These are phyloP conservation scores for Chaetorhynchus papuensis DNA, from an alignment of 2,113 vertebrate species.

Conservation along the genomic window DNA sequence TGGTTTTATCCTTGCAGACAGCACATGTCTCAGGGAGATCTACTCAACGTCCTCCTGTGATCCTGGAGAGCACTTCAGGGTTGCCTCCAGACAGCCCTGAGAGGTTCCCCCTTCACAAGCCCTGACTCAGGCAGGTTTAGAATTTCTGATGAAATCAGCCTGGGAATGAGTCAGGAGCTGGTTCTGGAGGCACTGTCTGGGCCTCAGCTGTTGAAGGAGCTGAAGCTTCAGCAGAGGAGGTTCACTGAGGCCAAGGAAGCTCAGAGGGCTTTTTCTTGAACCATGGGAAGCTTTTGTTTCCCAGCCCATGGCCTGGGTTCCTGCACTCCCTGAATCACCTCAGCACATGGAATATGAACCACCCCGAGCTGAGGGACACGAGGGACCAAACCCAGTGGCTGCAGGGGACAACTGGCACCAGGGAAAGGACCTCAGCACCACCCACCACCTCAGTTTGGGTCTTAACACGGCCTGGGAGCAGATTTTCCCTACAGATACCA, in stretches of 20 bases:
- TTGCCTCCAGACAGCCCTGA: neutral
- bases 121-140: neutral
- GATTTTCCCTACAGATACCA: neutral
- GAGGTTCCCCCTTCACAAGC: neutral
- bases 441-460: no score
- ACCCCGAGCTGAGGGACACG: rapidly evolving
- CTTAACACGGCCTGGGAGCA: rapidly evolving
- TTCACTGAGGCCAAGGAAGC: neutral
- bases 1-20: neutral
- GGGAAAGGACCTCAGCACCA: neutral
- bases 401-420: neutral
- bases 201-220: neutral
- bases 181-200: neutral
- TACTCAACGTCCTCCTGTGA: neutral
- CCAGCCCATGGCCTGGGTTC: neutral
- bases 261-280: neutral
- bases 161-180: neutral
- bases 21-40: neutral
- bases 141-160: neutral
- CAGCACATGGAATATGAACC: rapidly evolving
- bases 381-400: neutral
- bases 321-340: neutral
- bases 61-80: neutral
- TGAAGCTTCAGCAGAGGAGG: neutral
- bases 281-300: neutral